Evolutionary conservation across 64 coral and sea anemone genomes (phyloP).

Genomic region (Porites lutea): DNA sequence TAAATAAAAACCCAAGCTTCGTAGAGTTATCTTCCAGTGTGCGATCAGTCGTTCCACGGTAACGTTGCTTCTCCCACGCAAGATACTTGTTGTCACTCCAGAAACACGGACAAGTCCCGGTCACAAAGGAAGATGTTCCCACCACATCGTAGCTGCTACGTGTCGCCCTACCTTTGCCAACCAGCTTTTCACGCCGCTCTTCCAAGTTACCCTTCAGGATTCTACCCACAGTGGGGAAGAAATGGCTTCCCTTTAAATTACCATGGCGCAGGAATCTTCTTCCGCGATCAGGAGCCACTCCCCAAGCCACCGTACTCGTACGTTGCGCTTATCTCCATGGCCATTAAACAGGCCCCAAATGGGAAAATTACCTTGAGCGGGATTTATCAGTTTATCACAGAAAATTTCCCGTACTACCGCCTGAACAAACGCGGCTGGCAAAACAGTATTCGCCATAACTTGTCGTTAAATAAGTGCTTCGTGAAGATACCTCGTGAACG

Average conservation of each 20-base stretch:
- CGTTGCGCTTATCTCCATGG: slow-evolving; percentile 99
- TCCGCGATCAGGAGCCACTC: slow-evolving; percentile 77
- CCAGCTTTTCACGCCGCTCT: slow-evolving; percentile 30
- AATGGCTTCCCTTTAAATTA: slow-evolving; percentile 13
- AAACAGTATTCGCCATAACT: slow-evolving; percentile 98
- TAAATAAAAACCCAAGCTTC: slow-evolving; percentile 30
- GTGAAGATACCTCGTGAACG: slow-evolving; percentile 93
- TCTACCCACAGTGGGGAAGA: slow-evolving; percentile 45
- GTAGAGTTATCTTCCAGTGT: slow-evolving; percentile 31
- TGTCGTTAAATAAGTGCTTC: slow-evolving; percentile 97
- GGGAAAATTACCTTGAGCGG: slow-evolving; percentile 90
- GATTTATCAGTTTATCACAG: slow-evolving; percentile 98
- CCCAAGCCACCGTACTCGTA: slow-evolving; percentile 98
- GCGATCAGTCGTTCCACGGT: background rate
- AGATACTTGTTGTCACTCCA: background rate
- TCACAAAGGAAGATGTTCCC: slow-evolving; percentile 60
- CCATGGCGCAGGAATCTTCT: slow-evolving; percentile 46
- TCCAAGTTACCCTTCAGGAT: slow-evolving; percentile 35
- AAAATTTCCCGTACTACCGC: slow-evolving; percentile 94
- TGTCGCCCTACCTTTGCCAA: slow-evolving; percentile 42
- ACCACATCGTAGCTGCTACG: slow-evolving; percentile 53
- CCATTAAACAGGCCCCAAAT: slow-evolving; percentile 89
- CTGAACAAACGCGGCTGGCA: slow-evolving; percentile 97
- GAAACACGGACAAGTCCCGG: background rate
- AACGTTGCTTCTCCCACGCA: background rate